Evolutionary conservation across 2,797 vertebrate genomes (phyloP).

Genomic region (Rachycentron canadum): DNA sequence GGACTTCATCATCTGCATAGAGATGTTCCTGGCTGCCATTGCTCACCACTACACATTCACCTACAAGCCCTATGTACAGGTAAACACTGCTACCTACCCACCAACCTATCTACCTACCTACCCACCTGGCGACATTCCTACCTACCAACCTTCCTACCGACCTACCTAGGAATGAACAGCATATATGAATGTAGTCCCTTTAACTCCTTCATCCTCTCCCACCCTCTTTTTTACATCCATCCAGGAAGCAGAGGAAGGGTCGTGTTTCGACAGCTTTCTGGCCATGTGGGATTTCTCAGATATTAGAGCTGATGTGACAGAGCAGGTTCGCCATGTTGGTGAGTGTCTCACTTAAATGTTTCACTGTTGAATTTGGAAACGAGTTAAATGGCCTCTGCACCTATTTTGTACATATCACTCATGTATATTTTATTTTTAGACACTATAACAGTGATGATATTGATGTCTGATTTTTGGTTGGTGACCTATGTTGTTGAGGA

Average conservation of each 20-base stretch:
- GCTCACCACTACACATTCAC: slow-evolving; percentile 96
- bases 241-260: slow-evolving; percentile 92
- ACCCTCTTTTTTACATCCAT: slow-evolving; percentile 42
- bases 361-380: too few relatives aligned
- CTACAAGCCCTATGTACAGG: slow-evolving; percentile 95
- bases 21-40: slow-evolving; percentile 96
- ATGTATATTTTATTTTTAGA: too few relatives aligned
- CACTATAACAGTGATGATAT: too few relatives aligned
- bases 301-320: slow-evolving; percentile 90
- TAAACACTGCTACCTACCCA: background rate
- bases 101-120: background rate
- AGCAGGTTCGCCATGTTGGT: slow-evolving; percentile 92
- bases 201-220: slow-evolving; percentile 47
- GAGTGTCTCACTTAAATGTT: slow-evolving; percentile 66
- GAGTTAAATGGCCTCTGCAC: too few relatives aligned
- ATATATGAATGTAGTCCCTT: background rate
- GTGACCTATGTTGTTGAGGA: background rate
- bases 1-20: slow-evolving; percentile 98
- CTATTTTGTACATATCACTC: too few relatives aligned
- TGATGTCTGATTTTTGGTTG: fast-evolving
- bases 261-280: slow-evolving; percentile 92
- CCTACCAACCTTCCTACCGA: too few relatives aligned
- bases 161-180: too few relatives aligned
- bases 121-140: too few relatives aligned
- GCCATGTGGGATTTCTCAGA: slow-evolving; percentile 96